These are phyloP conservation scores for Chymomyza caudatula DNA, from an alignment of 2,888 invertebrate species.

Conservation along the genomic window DNA sequence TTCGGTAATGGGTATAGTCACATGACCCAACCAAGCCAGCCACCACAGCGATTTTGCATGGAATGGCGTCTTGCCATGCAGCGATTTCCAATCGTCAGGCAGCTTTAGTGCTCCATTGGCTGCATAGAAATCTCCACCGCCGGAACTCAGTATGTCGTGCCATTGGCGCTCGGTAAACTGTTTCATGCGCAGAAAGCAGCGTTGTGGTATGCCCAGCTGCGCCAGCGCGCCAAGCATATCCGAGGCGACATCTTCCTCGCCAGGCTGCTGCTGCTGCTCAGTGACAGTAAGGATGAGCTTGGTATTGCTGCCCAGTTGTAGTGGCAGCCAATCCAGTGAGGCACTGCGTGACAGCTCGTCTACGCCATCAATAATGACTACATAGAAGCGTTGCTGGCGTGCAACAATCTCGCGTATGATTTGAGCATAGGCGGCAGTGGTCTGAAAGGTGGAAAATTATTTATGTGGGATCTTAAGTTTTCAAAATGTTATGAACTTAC, in stretches of 20 bases:
- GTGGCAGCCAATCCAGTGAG: conserved; percentile 87
- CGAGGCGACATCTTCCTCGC: conserved; percentile 35
- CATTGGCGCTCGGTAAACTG: conserved; percentile 76
- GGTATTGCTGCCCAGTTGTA: conserved; percentile 84
- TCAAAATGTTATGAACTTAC: conserved; percentile 78
- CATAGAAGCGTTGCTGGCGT: conserved; percentile 80
- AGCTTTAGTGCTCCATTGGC: conserved; percentile 74
- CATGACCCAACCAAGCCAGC: conserved; percentile 82
- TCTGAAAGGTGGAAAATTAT: too few species aligned
- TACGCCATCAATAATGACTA: conserved; percentile 88
- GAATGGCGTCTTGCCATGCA: conserved; percentile 75
- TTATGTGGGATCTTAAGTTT: too few species aligned
- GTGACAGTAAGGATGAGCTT: conserved; percentile 85
- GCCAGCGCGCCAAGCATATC: conserved; percentile 65
- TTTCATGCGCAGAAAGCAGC: conserved; percentile 73
- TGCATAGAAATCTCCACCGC: conserved; percentile 76
- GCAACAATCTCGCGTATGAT: conserved; percentile 78
- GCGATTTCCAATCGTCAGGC: conserved; percentile 73
- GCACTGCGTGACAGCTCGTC: conserved; percentile 80
- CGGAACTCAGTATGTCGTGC: conserved; percentile 75
- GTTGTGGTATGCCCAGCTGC: conserved; percentile 67
- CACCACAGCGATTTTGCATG: conserved; percentile 80
- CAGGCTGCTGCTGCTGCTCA: conserved; percentile 39
- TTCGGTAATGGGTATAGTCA: conserved; percentile 80
- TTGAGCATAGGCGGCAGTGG: conserved; percentile 84